Base-by-base conservation (phyloP, 2,888 invertebrate genomes). In the Nemotelus nigrinus region DNA sequence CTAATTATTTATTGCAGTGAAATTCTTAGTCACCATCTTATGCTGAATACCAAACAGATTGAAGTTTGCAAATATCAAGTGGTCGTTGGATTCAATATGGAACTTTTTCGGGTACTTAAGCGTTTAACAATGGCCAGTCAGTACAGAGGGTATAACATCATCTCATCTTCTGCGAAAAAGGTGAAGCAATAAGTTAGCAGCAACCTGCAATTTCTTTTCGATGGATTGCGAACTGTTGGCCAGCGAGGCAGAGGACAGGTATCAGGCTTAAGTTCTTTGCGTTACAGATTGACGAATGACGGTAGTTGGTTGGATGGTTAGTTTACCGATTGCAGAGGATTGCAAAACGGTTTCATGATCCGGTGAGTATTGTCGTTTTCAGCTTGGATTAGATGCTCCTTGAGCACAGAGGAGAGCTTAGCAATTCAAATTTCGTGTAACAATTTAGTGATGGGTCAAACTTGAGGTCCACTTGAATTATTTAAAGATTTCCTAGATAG, bases 401-500 rank as follows among this genome's bases (percentile, higher is more conserved):
- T 39, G 67, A 48, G 44, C 47, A 50, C 53, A 4, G 70, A 70
- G 43, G 25, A 25, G 25, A 39, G 53, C n/a, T 41, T 43, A 8
- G 7, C 41, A 5, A 8, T 39, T 43, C n/a, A 50, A 53, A 53
- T 43, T 43, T 70, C 60, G 78, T 72, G 67, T 39, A 47, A 43
- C 60, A 58, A 45, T 63, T 57, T 78, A 57, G 78, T 72, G 63
- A 55, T 25, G 74, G 78, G 78, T 78, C 78, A 78, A 57, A 78
- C 65, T 74, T 64, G 72, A 65, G 78, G 78, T 78, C 65, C 72
- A 78, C 48, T 71, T 72, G 64, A 78, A 78, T 78, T 78, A 78
- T 57, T 74, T 67, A 43, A 39, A 68, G n/a, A 50, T 68, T 63
- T 76, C 60, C 60, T 74, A 44, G 50, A 70, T 60, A 41, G 25